phyloP scores from a whole-genome alignment of 1,140 invertebrate genomes.

The Drosophila athabasca region DNA sequence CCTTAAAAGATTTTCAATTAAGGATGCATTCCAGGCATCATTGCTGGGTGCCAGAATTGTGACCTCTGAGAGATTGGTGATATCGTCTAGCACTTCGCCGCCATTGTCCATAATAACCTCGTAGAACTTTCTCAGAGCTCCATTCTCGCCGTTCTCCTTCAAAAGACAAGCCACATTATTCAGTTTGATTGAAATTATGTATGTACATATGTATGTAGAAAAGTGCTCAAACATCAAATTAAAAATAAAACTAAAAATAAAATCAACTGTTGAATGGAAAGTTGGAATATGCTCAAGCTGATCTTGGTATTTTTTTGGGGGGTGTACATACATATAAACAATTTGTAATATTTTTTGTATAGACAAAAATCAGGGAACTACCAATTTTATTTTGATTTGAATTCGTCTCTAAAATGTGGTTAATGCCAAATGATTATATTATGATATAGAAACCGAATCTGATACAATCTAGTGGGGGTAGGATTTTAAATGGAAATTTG shows the following conservation, averaged over 20 bases:
- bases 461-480: slow-evolving; percentile 10
- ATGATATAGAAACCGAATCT: too few species aligned
- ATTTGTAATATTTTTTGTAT: too few species aligned
- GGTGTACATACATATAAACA: not conserved
- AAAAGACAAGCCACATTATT: slow-evolving; percentile 20
- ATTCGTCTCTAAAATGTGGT: too few species aligned
- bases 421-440: too few species aligned
- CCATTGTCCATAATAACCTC: slow-evolving; percentile 90
- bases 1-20: slow-evolving; percentile 88
- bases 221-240: not conserved
- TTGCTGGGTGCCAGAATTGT: slow-evolving; percentile 96
- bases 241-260: slow-evolving; percentile 12
- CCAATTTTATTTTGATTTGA: too few species aligned
- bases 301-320: slow-evolving; percentile 1
- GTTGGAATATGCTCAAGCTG: slow-evolving; percentile 27
- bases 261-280: not conserved
- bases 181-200: not conserved
- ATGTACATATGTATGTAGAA: too few species aligned
- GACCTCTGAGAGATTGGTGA: slow-evolving; percentile 88
- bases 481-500: slow-evolving; percentile 46
- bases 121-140: slow-evolving; percentile 92
- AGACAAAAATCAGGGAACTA: too few species aligned
- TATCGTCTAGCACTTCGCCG: slow-evolving; percentile 89
- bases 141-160: slow-evolving; percentile 91
- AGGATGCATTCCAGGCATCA: slow-evolving; percentile 90